Evolutionary conservation across 2,113 vertebrate genomes (phyloP), one percentile per base, ranked within the genome.

Genomic region (Plestiodon gilberti): DNA sequence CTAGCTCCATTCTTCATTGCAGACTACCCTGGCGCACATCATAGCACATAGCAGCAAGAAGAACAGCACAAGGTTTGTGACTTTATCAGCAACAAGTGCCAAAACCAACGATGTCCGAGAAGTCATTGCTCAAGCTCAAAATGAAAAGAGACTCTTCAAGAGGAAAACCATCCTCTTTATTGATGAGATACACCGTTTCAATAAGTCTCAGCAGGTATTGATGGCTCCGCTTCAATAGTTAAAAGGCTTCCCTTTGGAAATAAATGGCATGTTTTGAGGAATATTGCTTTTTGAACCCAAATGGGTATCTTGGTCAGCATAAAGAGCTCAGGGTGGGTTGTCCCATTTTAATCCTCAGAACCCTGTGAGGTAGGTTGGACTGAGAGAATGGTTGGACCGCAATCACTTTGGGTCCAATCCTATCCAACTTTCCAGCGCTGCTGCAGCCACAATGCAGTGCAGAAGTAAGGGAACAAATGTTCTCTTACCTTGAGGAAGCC

Each of bases 151-250:
- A 14, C 98, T 99, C 92, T 98, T 97, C 96, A 99, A 98, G 95
- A 98, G 98, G 93, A 99, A 97, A 96, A 99, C 98, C 71, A 97
- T 99, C 91, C 96, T 99, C 88, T 99, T 99, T 94, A 98, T 99
- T 70, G 99, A 99, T 1, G 99, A 99, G 96, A 99, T 99, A 82
- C 99, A 99, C 94, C 98, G 98, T 81, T 99, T 99, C 94, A 99
- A 99, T 95, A 99, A 99, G 93, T 97, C 97, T 80, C 99, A 99
- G 88, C 99, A 99, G 99, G 99, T 99, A 95, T 10, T 73, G 52
- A 75, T 6, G 78, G 84, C 22, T 74, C 30, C 7, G 1, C 0
- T 0, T 18, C 0, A 0, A 6, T 52, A 14, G 40, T 30, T 40
- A 0, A 18, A 38, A 77, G 33, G 48, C 48, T 25, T 43, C 14